A percentile compares a stretch with the other conserved stretches of the same genome.
Conservation (phyloP, 1,140 invertebrate genomes). For the Heterodera carotae region DNA sequence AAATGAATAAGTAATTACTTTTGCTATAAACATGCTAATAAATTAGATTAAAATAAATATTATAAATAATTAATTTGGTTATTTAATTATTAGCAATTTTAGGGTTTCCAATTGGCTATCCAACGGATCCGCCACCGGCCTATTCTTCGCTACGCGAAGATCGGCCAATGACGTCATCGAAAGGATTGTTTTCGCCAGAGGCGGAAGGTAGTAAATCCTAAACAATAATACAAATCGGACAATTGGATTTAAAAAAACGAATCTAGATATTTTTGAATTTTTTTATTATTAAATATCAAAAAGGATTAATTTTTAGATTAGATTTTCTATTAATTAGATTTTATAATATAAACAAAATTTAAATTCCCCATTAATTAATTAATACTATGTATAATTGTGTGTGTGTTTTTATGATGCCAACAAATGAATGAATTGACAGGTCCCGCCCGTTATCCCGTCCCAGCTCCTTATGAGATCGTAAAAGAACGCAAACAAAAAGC, state of each 20-base stretch:
- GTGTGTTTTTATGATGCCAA: no score
- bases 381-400: no score
- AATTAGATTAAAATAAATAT: neutral
- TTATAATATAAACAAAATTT: no score
- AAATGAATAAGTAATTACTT: neutral
- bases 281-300: no score
- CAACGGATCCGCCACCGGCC: neutral
- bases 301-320: no score
- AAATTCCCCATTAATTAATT: no score
- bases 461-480: neutral
- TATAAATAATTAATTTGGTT: constrained; percentile 1
- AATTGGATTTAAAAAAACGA: no score
- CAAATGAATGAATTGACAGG: no score
- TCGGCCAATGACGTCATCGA: neutral
- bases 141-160: neutral
- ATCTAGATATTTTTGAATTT: constrained; percentile 3
- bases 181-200: neutral
- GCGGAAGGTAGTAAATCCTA: neutral
- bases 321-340: no score
- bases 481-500: no score
- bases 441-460: neutral
- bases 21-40: no score
- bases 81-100: no score
- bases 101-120: constrained; percentile 5
- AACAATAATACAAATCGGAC: neutral